Evolutionary conservation across 2,113 vertebrate species (phyloP), one percentile per base, ranked within the genome.

Genomic region (Sciurus niger): DNA sequence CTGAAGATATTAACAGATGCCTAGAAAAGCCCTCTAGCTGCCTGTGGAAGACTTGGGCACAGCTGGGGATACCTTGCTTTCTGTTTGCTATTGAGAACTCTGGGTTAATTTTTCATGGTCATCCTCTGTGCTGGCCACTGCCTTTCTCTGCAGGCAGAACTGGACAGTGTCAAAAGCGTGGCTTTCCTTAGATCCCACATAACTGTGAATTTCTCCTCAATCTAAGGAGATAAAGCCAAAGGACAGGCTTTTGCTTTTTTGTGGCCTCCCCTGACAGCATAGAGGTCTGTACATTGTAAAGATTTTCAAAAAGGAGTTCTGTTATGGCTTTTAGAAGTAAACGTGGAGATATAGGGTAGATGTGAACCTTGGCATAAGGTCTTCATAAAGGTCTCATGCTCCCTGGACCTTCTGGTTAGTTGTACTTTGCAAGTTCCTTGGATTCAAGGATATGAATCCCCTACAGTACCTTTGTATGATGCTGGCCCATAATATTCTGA

Each of bases 151-250:
- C n/a, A 90, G 76, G 70, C 93, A 95, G 95, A 93, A 73, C 95
- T 98, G 98, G 89, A 94, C 60, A 98, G 82, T 92, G 55, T 98
- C 97, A 98, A 93, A 74, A 94, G 95, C 22, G 13, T 95, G 96
- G 89, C 92, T 94, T 55, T 91, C 90, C 79, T 89, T 84, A 46
- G 65, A 87, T 95, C 51, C 51, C 92, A 89, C 76, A 85, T 80
- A 95, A 92, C 97, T 95, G 40, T 78, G 10, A 90, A 93, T 95
- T 97, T 97, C 91, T 95, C 86, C 94, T 73, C 84, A 95, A 97
- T 96, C 94, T 96, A 67, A 12, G n/a, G 84, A 97, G 79, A 97
- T 93, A 98, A 98, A 96, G 63, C 76, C 87, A 97, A 95, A 58
- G 97, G 79, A 65, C 89, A 73, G 96, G 37, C 51, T 48, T 34